Base-by-base conservation (phyloP, 2,797 vertebrate genomes). In the Enteromius afrohamiltoni region DNA sequence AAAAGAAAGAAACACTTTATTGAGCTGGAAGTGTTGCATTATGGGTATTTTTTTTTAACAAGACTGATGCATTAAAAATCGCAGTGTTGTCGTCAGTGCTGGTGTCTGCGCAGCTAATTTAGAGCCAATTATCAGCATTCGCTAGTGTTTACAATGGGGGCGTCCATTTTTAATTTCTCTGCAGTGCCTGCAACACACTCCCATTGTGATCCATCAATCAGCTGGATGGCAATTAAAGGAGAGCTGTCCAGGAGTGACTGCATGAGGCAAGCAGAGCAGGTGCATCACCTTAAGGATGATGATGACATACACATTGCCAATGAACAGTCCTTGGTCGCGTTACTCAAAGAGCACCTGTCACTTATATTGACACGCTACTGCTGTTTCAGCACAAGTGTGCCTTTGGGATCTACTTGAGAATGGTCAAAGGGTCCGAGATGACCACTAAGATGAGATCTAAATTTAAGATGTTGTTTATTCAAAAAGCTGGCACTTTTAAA, bases 141-240 rank as follows among this genome's bases (percentile, higher is more conserved):
- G 17, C 67, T 45, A 45, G 31, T 87, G 85, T 87, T 86, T 83
- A 88, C 86, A 81, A 84, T 85, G 55, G 74, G 80, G 80, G 47
- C 58, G 55, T 79, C 53, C 79, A 67, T 87, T 85, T 88, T 86
- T 88, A 82, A 83, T 88, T 83, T 85, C 68, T 85, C 65, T 69
- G 77, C 82, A 74, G 82, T 68, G 65, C 11, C 58, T 85, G 64
- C 69, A 87, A 88, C 83, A 79, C 85, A 78, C 70, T 75, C 58
- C 64, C 42, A 60, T 70, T 86, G 85, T 80, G 87, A 92, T 93
- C 89, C 90, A 90, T 92, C 90, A 90, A 85, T 92, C 89, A 86
- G 77, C 84, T 80, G 74, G 91, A 92, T 90, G 90, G 91, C 92
- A 93, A 92, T 93, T 94, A 94, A 92, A 90, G 86, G 85, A 91